Evolutionary conservation across 1,140 invertebrate species (phyloP).

Genomic region (Drosophila saltans): DNA sequence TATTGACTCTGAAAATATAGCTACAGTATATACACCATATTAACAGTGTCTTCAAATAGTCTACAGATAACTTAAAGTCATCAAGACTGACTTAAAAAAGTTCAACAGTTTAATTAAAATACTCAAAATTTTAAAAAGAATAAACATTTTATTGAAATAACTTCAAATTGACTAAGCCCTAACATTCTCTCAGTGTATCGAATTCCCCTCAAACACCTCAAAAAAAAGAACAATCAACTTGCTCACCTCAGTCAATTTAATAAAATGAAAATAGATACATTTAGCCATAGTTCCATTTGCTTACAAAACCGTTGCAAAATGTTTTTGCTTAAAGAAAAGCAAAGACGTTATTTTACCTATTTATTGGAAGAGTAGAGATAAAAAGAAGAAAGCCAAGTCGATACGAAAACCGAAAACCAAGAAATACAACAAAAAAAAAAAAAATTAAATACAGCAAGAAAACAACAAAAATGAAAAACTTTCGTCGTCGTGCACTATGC

Average conservation of each 20-base stretch:
- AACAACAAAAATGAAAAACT: slow-evolving; percentile 39
- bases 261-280: background rate
- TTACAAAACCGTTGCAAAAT: slow-evolving; percentile 75
- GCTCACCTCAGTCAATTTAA: background rate
- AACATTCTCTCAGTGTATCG: too few species aligned
- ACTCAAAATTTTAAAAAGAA: too few species aligned
- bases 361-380: slow-evolving; percentile 40
- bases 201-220: background rate
- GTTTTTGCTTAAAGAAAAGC: slow-evolving; percentile 48
- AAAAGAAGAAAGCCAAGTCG: slow-evolving; percentile 62
- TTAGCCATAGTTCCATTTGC: slow-evolving; percentile 65
- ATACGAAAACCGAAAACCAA: slow-evolving; percentile 13
- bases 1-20: too few species aligned
- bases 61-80: too few species aligned
- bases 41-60: too few species aligned
- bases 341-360: slow-evolving; percentile 56
- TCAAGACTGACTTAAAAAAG: too few species aligned
- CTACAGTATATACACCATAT: too few species aligned
- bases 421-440: background rate
- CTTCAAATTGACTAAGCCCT: too few species aligned
- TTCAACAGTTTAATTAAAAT: too few species aligned
- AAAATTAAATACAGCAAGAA: too few species aligned
- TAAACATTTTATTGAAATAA: too few species aligned
- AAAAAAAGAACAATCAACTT: background rate
- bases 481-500: slow-evolving; percentile 74